These are phyloP conservation scores for Phaonia tiefii DNA, from an alignment of 2,888 invertebrate genomes.

Conservation along the genomic window DNA sequence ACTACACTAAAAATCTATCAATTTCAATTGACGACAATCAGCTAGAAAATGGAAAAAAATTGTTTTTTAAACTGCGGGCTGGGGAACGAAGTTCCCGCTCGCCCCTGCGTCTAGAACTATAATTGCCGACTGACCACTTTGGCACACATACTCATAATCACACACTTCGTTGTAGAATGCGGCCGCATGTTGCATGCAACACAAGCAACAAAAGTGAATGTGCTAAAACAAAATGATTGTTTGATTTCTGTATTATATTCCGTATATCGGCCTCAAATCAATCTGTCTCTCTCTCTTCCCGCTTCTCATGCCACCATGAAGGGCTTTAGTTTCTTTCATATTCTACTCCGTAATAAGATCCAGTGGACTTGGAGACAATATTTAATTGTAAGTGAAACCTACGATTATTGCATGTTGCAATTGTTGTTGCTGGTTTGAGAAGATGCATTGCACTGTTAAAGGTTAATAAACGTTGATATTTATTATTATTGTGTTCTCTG, in stretches of 20 bases:
- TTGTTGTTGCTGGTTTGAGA: slow-evolving; percentile 28
- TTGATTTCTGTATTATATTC: slow-evolving; percentile 48
- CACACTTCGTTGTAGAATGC: not conserved
- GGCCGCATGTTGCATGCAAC: not conserved
- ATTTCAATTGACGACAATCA: slow-evolving; percentile 66
- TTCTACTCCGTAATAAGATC: no score
- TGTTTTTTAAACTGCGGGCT: slow-evolving; percentile 61
- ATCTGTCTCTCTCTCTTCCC: slow-evolving; percentile 16
- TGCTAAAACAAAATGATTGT: slow-evolving; percentile 42
- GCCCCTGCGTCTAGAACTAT: slow-evolving; percentile 46
- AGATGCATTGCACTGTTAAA: slow-evolving; percentile 57
- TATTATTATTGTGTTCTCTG: slow-evolving; percentile 34
- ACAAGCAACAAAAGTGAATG: slow-evolving; percentile 35
- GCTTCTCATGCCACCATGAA: not conserved
- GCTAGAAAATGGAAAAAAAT: not conserved
- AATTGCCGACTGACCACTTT: slow-evolving; percentile 60
- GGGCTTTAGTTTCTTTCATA: no score
- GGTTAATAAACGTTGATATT: slow-evolving; percentile 67
- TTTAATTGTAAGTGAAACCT: slow-evolving; percentile 66
- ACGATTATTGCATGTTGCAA: slow-evolving; percentile 52
- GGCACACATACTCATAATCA: slow-evolving; percentile 5
- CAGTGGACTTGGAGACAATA: slow-evolving; percentile 52
- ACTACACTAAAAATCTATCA: slow-evolving; percentile 58
- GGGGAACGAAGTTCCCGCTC: slow-evolving; percentile 29
- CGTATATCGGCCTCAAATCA: slow-evolving; percentile 44